Conservation (phyloP, 2,113 vertebrate species). For the Prunella himalayana region DNA sequence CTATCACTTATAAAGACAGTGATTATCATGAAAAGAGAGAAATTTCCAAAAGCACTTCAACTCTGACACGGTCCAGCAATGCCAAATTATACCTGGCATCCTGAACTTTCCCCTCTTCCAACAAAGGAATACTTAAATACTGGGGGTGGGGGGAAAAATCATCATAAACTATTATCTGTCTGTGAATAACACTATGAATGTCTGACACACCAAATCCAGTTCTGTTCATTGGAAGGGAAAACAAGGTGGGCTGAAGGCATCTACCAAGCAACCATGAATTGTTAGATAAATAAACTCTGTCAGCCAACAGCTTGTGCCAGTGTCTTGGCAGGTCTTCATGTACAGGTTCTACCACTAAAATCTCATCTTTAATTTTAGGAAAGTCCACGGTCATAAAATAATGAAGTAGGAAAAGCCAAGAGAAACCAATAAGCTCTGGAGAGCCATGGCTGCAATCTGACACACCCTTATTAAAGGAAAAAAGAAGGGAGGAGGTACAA, state of each 20-base stretch:
- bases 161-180: background rate
- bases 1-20: background rate
- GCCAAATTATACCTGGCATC: background rate
- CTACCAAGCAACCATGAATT: background rate
- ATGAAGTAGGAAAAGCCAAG: background rate
- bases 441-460: background rate
- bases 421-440: background rate
- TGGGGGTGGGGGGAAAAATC: rapidly evolving
- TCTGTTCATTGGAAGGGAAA: background rate
- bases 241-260: background rate
- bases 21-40: background rate
- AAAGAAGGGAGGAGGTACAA: background rate
- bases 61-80: background rate
- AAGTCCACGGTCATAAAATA: background rate
- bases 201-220: background rate
- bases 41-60: background rate
- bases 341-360: background rate
- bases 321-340: background rate
- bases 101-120: background rate
- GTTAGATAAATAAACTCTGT: background rate
- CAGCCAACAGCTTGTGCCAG: background rate
- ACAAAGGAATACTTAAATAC: background rate
- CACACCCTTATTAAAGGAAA: background rate
- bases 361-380: background rate
- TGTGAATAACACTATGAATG: background rate